These are phyloP conservation scores for Pristionchus mayeri DNA, from an alignment of 2,888 invertebrate species.

Conservation along the genomic window DNA sequence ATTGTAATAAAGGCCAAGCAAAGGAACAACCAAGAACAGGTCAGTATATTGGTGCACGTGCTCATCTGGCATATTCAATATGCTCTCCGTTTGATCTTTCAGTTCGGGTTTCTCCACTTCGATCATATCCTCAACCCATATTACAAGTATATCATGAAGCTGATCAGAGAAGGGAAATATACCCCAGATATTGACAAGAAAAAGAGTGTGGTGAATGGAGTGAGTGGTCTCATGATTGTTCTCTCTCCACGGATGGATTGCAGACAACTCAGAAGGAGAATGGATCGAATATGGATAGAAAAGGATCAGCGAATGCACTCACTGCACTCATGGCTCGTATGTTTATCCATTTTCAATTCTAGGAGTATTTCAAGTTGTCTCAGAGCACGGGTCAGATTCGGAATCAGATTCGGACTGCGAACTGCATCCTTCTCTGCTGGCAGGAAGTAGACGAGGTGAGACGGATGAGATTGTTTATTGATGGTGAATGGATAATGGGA, in stretches of 20 bases:
- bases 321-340: conserved; percentile 35
- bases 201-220: background rate
- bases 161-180: conserved; percentile 77
- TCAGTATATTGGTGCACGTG: background rate
- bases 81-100: conserved; percentile 78
- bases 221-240: background rate
- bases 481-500: background rate
- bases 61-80: background rate
- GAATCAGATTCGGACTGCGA: conserved; percentile 65
- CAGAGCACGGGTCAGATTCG: conserved; percentile 50
- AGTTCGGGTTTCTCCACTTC: conserved; percentile 93
- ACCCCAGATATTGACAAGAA: conserved; percentile 62
- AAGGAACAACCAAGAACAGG: conserved; percentile 75
- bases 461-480: background rate
- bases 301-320: conserved; percentile 25
- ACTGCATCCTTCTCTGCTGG: conserved; percentile 63
- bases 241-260: background rate
- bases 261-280: conserved; percentile 5
- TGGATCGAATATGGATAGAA: background rate
- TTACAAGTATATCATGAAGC: conserved; percentile 83
- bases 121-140: conserved; percentile 89
- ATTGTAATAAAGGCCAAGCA: conserved; percentile 98
- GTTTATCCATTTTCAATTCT: conserved; percentile 10
- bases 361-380: background rate
- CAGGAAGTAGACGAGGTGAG: conserved; percentile 52